A percentile compares a stretch with the other conserved stretches of the same genome.
These are phyloP conservation scores for Steatornis caripensis DNA, from an alignment of 2,113 vertebrate species.

Conservation along the genomic window DNA sequence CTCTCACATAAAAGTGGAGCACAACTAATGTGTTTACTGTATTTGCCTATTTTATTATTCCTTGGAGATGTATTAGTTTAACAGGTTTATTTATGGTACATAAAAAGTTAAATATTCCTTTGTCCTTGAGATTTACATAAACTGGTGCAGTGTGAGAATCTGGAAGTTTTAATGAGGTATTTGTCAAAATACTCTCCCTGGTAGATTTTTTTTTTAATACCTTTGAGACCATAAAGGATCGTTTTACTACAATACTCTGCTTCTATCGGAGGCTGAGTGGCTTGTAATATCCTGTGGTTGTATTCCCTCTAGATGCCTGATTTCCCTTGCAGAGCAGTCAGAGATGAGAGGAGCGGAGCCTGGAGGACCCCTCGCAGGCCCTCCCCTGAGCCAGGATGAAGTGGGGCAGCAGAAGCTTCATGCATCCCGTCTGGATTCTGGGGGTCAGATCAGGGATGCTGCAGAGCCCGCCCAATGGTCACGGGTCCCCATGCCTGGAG, in stretches of 20 bases:
- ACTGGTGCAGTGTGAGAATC: constrained; percentile 45
- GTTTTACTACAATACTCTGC: constrained; percentile 37
- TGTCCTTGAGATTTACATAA: constrained; percentile 65
- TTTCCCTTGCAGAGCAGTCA: not conserved
- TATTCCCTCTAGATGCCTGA: not conserved
- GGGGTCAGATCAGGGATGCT: not conserved
- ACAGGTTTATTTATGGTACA: constrained; percentile 66
- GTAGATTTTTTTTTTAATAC: constrained; percentile 25
- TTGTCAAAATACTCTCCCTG: constrained; percentile 46
- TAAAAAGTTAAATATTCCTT: constrained; percentile 68
- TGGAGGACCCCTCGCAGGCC: not conserved
- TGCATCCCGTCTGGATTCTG: not conserved
- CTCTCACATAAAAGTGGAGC: constrained; percentile 64
- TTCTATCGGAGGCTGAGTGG: not conserved
- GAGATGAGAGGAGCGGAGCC: not conserved
- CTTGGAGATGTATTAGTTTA: constrained; percentile 60
- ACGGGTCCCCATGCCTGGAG: fast-evolving
- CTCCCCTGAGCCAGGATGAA: not conserved
- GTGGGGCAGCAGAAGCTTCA: not conserved
- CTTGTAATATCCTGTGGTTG: constrained; percentile 17
- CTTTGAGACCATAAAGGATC: constrained; percentile 33
- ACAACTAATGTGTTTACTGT: constrained; percentile 69
- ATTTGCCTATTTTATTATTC: constrained; percentile 65
- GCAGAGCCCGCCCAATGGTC: not conserved
- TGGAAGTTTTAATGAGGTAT: constrained; percentile 27